These are phyloP conservation scores for Pampusana beccarii DNA, from an alignment of 2,113 vertebrate species.

Conservation along the genomic window DNA sequence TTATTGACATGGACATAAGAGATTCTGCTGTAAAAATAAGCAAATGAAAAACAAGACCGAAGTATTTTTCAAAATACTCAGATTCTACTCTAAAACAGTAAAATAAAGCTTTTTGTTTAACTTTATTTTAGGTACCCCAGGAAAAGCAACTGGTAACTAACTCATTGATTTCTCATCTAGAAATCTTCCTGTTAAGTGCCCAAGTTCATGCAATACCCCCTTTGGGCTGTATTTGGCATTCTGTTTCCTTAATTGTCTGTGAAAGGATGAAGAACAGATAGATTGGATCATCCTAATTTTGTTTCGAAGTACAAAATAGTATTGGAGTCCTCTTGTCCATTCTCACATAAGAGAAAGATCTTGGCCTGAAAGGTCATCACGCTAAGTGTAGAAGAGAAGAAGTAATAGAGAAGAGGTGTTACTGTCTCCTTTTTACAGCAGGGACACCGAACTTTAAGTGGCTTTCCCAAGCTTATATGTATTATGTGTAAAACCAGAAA, in stretches of 20 bases:
- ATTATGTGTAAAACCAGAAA: not conserved
- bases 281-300: not conserved
- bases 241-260: not conserved
- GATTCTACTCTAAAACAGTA: not conserved
- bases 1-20: not conserved
- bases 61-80: not conserved
- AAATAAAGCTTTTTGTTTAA: not conserved
- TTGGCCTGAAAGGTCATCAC: not conserved
- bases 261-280: not conserved
- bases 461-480: not conserved
- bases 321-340: not conserved
- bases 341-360: not conserved
- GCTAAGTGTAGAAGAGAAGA: not conserved
- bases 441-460: not conserved
- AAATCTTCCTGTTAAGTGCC: not conserved
- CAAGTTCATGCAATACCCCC: not conserved
- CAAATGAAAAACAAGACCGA: not conserved
- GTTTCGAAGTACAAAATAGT: not conserved
- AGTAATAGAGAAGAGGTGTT: not conserved
- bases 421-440: not conserved
- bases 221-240: not conserved
- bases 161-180: not conserved
- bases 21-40: not conserved
- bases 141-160: not conserved
- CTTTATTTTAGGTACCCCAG: not conserved